Percentiles rank a stretch among this genome's conserved stretches.
These are phyloP conservation scores for Rhinogobio ventralis DNA, from an alignment of 2,797 vertebrate species.

Conservation along the genomic window DNA sequence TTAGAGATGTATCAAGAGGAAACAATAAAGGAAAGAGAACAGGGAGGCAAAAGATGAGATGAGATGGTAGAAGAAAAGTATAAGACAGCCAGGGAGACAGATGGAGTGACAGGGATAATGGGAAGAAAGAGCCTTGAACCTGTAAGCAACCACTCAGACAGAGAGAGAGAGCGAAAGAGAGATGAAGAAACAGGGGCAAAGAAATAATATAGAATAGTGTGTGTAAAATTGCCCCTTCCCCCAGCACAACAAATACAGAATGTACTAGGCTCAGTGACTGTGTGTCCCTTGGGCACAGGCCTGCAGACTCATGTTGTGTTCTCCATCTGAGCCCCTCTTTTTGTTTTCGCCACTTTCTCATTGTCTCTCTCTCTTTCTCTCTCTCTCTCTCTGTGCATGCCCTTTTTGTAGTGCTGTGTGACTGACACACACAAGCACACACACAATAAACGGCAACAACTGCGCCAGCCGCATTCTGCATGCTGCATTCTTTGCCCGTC, in stretches of 20 bases:
- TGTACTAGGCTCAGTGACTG: conserved; percentile 32
- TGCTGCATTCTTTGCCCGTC: conserved; percentile 24
- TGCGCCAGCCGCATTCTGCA: conserved; percentile 25
- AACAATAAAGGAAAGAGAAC: neutral
- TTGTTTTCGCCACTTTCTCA: conserved; percentile 18
- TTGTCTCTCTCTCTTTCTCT: neutral
- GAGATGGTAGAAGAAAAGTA: conserved; percentile 19
- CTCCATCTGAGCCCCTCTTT: conserved; percentile 52
- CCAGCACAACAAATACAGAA: conserved; percentile 45
- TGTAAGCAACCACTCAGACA: neutral
- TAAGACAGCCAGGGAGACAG: neutral
- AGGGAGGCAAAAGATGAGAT: conserved; percentile 17
- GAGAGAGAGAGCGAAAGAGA: neutral
- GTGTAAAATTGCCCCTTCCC: neutral
- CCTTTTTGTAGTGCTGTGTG: conserved; percentile 19
- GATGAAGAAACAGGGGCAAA: neutral
- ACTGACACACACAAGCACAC: conserved; percentile 44
- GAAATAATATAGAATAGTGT: neutral
- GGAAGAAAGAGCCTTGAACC: neutral
- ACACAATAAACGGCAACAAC: conserved; percentile 35
- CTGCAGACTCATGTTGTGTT: conserved; percentile 50
- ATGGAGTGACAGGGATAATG: conserved; percentile 10
- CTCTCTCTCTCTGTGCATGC: neutral
- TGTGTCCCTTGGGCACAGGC: conserved; percentile 48
- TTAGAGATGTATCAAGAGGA: conserved; percentile 23